Evolutionary conservation across 2,113 vertebrate species (phyloP).

Genomic region (Talpa occidentalis): DNA sequence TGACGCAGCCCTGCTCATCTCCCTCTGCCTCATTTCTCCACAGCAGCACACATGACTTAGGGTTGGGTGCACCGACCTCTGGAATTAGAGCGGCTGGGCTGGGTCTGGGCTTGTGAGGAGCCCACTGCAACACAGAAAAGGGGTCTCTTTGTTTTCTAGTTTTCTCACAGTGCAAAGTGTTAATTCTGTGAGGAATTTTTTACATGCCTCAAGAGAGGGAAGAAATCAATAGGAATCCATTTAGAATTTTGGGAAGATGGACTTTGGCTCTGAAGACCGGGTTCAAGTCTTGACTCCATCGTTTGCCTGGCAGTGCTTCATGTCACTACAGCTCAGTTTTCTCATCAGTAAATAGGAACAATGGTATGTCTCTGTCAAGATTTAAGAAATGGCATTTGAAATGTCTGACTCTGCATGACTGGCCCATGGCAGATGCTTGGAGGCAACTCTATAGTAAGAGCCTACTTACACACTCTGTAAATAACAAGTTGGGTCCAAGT

Average conservation of each 20-base stretch:
- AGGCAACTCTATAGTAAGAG: background rate
- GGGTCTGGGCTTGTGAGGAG: background rate
- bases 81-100: background rate
- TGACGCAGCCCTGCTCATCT: background rate
- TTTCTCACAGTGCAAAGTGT: background rate
- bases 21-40: background rate
- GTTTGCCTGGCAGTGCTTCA: background rate
- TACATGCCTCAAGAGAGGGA: background rate
- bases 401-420: background rate
- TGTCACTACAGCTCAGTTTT: background rate
- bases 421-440: background rate
- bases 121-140: background rate
- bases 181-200: background rate
- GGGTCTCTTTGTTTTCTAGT: background rate
- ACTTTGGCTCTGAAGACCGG: background rate
- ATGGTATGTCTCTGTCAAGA: background rate
- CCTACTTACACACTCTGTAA: background rate
- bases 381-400: background rate
- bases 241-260: background rate
- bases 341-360: background rate
- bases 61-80: background rate
- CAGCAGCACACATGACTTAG: background rate
- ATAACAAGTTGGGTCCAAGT: background rate
- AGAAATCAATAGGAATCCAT: background rate
- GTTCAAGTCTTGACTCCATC: background rate